Base-by-base conservation (phyloP, 1,140 invertebrate species). In the Cydia fagiglandana region DNA sequence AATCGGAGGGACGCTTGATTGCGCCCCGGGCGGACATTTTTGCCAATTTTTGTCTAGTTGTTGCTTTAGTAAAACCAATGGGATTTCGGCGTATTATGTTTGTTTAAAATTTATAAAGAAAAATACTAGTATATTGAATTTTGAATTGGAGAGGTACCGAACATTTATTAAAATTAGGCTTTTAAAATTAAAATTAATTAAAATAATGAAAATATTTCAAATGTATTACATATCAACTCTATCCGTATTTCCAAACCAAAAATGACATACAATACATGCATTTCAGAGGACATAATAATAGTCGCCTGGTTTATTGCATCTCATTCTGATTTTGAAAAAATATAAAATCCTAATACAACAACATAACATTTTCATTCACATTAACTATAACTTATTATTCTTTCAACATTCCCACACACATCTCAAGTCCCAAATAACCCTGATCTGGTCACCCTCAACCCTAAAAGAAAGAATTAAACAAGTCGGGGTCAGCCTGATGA, bases 1-100 rank as follows among this genome's bases (percentile, higher is more conserved):
- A 92, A 92, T 92, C 91, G 89, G 88, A 91, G 91, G 91, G 91
- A 89, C 82, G 91, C 84, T 83, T 92, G 91, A 92, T 92, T 92
- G 89, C 89, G 88, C 89, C 88, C 81, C 81, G 84, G 87, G 89
- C 86, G 79, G 81, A 81, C 79, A 86, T 84, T 90, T 87, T 90
- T 91, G 80, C 78, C 84, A 81, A 83, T 86, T 85, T 88, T 87
- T 85, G 78, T 86, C 81, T 84, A 66, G 80, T 81, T 41, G 66
- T n/a, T 70, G 24, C 24, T 41, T 45, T 45, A 15, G 45, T 53
- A 7, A 17, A 70, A 45, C 66, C 30, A 41, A n/a, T 45, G 66
- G 66, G 66, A n/a, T 41, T 70, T 70, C 2, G 20, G 9, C 0
- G 56, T 61, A 61, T 61, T 61, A 24, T 61, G 6, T 41, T 17